Conservation (phyloP, 2,797 vertebrate genomes). For the Myiotriccus ornatus region DNA sequence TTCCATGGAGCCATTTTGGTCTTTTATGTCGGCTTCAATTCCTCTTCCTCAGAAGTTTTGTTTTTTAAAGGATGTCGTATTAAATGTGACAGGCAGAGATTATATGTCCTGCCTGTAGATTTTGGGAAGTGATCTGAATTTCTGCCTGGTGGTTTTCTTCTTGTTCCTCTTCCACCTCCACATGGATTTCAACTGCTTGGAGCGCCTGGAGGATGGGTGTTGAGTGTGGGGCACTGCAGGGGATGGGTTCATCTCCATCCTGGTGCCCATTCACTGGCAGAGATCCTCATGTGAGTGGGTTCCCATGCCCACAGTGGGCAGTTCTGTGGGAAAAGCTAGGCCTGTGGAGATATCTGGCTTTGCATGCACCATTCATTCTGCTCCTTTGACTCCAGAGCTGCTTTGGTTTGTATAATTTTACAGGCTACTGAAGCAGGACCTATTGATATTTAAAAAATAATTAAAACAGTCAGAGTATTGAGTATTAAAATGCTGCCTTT, state of each 20-base stretch:
- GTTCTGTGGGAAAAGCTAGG: background rate
- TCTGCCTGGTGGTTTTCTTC: background rate
- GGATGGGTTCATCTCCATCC: background rate
- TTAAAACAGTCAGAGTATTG: conserved; percentile 58
- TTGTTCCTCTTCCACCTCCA: background rate
- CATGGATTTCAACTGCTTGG: background rate
- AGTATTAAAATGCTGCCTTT: conserved; percentile 62
- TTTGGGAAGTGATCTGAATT: background rate
- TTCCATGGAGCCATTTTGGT: background rate
- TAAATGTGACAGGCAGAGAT: background rate
- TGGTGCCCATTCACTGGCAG: background rate
- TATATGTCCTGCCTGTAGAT: background rate
- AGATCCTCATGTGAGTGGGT: background rate
- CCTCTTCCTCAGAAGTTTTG: background rate
- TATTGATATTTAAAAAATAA: conserved; percentile 68
- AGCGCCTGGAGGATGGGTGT: accelerated
- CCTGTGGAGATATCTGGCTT: background rate
- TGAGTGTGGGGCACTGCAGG: accelerated
- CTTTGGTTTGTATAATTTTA: conserved; percentile 58
- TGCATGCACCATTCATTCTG: background rate
- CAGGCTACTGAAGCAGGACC: conserved; percentile 62
- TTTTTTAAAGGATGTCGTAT: background rate
- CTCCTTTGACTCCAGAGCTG: conserved; percentile 26
- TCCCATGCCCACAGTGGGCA: background rate
- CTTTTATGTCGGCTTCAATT: background rate